Evolutionary conservation across 2,888 invertebrate species (phyloP), one percentile per base, ranked within the genome.

Genomic region (Physocephala rufipes): DNA sequence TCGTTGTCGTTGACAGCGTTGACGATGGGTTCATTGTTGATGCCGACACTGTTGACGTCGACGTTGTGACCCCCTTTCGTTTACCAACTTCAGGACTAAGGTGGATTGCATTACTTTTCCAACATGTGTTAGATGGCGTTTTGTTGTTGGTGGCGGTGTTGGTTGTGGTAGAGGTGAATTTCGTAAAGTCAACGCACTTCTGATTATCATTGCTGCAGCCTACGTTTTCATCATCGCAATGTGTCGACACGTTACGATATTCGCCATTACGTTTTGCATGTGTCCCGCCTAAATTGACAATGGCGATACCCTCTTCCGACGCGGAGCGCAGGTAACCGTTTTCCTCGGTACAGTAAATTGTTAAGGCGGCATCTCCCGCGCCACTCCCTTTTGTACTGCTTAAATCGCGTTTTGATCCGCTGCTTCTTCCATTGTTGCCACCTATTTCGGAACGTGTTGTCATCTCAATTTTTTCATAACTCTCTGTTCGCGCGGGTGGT

Each of bases 391-490:
- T 63, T 15, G 43, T 36, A 5, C 82, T 82, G 36, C 76, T 72
- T 63, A 70, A 26, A 21, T 30, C 72, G 66, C n/a, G n/a, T n/a
- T n/a, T n/a, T 71, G 69, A 16, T 15, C 75, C 71, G 12, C 58
- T 49, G n/a, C 69, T 69, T 59, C 74, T 74, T 26, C 36, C 45
- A 19, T 70, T 65, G n/a, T 70, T 72, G 12, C 59, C 74, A 30
- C 74, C 76, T 77, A 87, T 87, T 53, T 83, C 80, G 77, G 88
- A 89, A 78, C 90, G 89, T 83, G 90, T 91, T 68, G 84, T 82
- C 88, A 92, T 89, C 82, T 93, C 93, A 76, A 93, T 93, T 87
- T 93, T 93, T 83, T 93, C 93, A 81, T 93, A 93, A 85, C 90
- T 92, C 79, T 92, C 92, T 75, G 87, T 83, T 74, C 88, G 86